Evolutionary conservation across 2,797 vertebrate genomes (phyloP).

Genomic region (Rhinatrema bivittatum): DNA sequence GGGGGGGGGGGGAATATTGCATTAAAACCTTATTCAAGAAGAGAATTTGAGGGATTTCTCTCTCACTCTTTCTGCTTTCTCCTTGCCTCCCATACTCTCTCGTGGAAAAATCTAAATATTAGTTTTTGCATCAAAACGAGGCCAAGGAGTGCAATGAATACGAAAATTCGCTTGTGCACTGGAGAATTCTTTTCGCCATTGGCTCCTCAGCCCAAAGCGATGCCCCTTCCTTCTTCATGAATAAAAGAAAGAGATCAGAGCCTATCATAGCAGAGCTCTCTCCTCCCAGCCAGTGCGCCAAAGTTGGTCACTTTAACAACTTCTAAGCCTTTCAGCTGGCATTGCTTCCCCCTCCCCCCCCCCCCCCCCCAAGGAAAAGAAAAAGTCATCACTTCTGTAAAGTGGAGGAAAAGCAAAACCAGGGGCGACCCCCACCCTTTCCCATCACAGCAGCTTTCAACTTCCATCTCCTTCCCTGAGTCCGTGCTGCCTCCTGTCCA

Average conservation of each 20-base stretch:
- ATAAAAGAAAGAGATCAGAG: constrained; percentile 76
- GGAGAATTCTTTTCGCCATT: constrained; percentile 49
- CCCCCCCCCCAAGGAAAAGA: neutral
- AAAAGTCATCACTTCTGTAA: neutral
- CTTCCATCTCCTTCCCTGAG: no score
- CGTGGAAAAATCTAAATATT: no score
- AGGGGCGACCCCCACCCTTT: constrained; percentile 11
- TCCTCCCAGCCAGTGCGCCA: constrained; percentile 65
- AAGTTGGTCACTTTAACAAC: constrained; percentile 76
- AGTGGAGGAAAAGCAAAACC: constrained; percentile 1
- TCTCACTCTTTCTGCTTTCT: neutral
- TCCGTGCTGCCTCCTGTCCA: neutral
- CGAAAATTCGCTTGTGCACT: constrained; percentile 42
- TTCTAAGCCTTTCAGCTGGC: constrained; percentile 61
- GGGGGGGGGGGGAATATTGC: no score
- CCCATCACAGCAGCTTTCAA: no score
- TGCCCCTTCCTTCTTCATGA: constrained; percentile 67
- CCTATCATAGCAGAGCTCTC: constrained; percentile 71
- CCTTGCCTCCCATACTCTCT: neutral
- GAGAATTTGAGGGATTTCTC: no score
- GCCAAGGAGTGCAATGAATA: constrained; percentile 45
- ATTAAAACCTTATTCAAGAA: no score
- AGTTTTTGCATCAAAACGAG: constrained; percentile 32
- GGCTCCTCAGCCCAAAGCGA: constrained; percentile 48
- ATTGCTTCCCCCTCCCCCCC: constrained; percentile 6